Conservation (phyloP, 2,113 vertebrate genomes). For the Osmerus eperlanus region DNA sequence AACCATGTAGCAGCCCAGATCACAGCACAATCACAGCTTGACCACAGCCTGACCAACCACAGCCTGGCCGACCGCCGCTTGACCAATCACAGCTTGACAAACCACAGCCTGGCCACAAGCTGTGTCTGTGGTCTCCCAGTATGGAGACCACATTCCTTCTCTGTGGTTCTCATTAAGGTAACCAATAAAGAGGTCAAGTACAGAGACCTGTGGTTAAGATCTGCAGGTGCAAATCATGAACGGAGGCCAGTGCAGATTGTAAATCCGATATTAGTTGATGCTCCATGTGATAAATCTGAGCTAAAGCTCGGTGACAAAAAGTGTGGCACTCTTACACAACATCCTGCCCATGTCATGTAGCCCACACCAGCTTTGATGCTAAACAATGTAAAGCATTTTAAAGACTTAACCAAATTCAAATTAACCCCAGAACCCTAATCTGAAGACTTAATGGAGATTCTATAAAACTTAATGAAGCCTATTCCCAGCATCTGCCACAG, state of each 20-base stretch:
- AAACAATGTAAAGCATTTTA: conserved; percentile 43
- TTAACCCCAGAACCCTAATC: conserved; percentile 56
- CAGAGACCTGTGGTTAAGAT: no score
- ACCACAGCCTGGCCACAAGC: no score
- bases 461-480: conserved; percentile 53
- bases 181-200: no score
- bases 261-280: no score
- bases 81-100: no score
- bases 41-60: no score
- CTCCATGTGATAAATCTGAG: no score
- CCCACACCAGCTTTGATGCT: conserved; percentile 19
- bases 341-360: background rate
- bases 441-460: conserved; percentile 43
- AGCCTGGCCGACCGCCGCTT: no score
- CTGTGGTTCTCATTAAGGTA: background rate
- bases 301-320: background rate
- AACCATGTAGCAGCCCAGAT: no score
- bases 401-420: conserved; percentile 52
- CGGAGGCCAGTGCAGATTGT: no score
- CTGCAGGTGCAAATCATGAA: no score
- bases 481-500: conserved; percentile 30
- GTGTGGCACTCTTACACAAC: background rate
- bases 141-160: conserved; percentile 1
- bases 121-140: conserved; percentile 7
- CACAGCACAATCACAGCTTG: no score